Percentiles rank a stretch among this genome's conserved stretches.
These are phyloP conservation scores for Hycleus cichorii DNA, from an alignment of 1,140 invertebrate species.

Conservation along the genomic window DNA sequence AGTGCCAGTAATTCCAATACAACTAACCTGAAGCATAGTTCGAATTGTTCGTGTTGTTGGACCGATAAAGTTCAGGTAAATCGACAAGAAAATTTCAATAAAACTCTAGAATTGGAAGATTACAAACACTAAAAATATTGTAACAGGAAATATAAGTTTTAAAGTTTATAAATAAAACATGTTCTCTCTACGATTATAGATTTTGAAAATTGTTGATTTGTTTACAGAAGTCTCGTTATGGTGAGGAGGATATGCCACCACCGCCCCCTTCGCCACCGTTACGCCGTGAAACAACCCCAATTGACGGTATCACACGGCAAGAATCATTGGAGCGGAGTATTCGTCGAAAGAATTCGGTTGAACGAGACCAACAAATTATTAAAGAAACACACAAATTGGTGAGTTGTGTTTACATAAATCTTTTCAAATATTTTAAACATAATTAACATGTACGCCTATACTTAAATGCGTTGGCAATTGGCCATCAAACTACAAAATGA, in stretches of 20 bases:
- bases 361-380: slow-evolving; percentile 25
- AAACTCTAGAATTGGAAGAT: too few species aligned
- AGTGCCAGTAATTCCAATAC: slow-evolving; percentile 2
- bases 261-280: slow-evolving; percentile 46
- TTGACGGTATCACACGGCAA: slow-evolving; percentile 29
- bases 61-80: slow-evolving; percentile 35
- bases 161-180: too few species aligned
- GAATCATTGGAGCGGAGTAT: slow-evolving; percentile 32
- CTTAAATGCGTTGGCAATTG: too few species aligned
- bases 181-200: too few species aligned
- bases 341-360: slow-evolving; percentile 26
- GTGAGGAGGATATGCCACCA: slow-evolving; percentile 48
- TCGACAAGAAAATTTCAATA: too few species aligned
- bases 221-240: slow-evolving; percentile 50
- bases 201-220: slow-evolving; percentile 3
- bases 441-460: too few species aligned
- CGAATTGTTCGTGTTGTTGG: slow-evolving; percentile 40
- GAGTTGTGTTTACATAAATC: slow-evolving; percentile 8
- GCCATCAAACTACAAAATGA: background rate
- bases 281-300: slow-evolving; percentile 34
- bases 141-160: too few species aligned
- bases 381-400: slow-evolving; percentile 25
- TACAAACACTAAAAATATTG: too few species aligned
- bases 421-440: too few species aligned
- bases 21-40: slow-evolving; percentile 19